Evolutionary conservation across 2,113 vertebrate genomes (phyloP).

Genomic region (Probosciger aterrimus): DNA sequence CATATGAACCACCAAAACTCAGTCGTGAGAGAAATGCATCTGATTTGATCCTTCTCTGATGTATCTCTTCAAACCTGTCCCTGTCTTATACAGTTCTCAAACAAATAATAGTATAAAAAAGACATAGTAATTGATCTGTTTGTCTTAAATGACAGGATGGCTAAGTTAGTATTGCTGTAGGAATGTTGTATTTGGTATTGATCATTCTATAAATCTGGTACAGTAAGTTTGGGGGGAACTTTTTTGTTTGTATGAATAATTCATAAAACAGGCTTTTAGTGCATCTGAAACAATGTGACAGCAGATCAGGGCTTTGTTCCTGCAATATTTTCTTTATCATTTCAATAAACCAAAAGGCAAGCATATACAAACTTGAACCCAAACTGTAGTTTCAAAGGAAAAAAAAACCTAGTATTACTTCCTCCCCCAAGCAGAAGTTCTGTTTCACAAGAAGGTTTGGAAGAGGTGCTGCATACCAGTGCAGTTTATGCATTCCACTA

Average conservation of each 20-base stretch:
- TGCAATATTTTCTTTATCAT: background rate
- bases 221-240: background rate
- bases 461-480: background rate
- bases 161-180: background rate
- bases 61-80: background rate
- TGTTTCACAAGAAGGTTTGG: background rate
- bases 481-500: background rate
- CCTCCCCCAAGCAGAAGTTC: background rate
- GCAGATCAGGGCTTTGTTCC: background rate
- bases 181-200: background rate
- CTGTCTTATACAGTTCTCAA: background rate
- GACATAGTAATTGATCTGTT: background rate
- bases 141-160: background rate
- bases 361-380: background rate
- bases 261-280: background rate
- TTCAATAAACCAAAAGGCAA: background rate
- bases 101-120: background rate
- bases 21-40: background rate
- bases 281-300: background rate
- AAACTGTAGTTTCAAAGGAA: background rate
- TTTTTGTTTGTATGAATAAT: background rate
- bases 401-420: background rate
- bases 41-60: background rate
- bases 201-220: background rate
- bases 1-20: background rate